Base-by-base conservation (phyloP, 2,113 vertebrate genomes). In the Hippotragus niger region DNA sequence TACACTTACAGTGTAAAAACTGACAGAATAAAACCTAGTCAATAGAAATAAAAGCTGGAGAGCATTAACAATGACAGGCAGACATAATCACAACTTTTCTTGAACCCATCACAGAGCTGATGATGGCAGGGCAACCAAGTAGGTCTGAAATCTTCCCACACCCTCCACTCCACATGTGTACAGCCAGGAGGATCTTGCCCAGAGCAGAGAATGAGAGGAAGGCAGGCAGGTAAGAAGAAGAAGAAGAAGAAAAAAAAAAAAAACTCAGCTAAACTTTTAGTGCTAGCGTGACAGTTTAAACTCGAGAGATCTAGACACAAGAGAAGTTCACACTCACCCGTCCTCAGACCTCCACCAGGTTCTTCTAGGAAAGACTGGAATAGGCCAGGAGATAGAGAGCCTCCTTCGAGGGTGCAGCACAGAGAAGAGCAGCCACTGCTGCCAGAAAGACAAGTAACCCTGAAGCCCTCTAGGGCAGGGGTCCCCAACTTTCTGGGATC, bases 31-130 rank as follows among this genome's bases (percentile, higher is more conserved):
- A 78, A 95, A 57, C 45, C 23, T 47, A 89, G 21, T 78, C 47
- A 78, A 50, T 62, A 86, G 17, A 95, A 85, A 95, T 10, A 93
- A 96, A 95, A 88, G 83, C 52, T 96, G 27, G 9, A 64, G 74
- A 76, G 19, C 23, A 47, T 80, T 94, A 91, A 91, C 52, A 90
- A 64, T 11, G 40, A 80, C 89, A 80, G 14, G 62, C 33, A 40
- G 17, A 21, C 15, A 0, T 9, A 88, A 88, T 67, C 78, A 84
- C 36, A 85, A 53, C 52, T 88, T 95, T 94, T 93, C 94, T 45
- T 36, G 40, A 97, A 43, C 16, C 33, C 33, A 76, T 74, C 45
- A 81, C 29, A 83, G n/a, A 92, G 60, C 62, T 96, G 47, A 96
- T 67, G 82, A 74, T 27, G 9, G 4, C 45, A 86, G 31, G 31